These are phyloP conservation scores for Agrochola macilenta DNA, from an alignment of 2,888 invertebrate species.

Conservation along the genomic window DNA sequence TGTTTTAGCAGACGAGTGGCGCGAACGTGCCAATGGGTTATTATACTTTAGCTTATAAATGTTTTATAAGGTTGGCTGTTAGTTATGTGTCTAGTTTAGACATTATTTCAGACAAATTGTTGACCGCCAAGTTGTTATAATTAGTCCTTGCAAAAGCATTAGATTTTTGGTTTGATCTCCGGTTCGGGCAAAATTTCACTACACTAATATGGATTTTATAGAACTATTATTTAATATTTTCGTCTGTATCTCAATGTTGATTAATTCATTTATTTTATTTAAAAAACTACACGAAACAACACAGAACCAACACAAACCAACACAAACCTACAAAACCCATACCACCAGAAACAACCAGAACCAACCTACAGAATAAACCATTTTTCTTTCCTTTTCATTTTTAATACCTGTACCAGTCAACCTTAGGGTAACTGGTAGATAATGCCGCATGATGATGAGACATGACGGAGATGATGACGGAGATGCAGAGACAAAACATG, in stretches of 20 bases:
- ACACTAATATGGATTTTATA: background rate
- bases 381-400: no score
- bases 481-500: no score
- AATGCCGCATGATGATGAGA: no score
- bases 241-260: background rate
- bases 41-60: constrained; percentile 22
- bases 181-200: background rate
- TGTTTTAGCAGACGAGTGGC: constrained; percentile 58
- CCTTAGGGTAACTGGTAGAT: no score
- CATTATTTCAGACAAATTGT: background rate
- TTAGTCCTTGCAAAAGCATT: background rate
- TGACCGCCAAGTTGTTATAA: background rate
- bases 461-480: no score
- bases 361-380: no score
- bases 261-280: no score
- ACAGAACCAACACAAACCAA: no score
- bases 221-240: background rate
- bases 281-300: no score
- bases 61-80: background rate
- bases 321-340: no score
- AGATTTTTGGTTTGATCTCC: background rate
- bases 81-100: background rate
- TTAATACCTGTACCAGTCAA: no score
- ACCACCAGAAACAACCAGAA: no score
- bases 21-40: constrained; percentile 54